Conservation (phyloP, 2,797 vertebrate species). For the Tolypeutes matacus region DNA sequence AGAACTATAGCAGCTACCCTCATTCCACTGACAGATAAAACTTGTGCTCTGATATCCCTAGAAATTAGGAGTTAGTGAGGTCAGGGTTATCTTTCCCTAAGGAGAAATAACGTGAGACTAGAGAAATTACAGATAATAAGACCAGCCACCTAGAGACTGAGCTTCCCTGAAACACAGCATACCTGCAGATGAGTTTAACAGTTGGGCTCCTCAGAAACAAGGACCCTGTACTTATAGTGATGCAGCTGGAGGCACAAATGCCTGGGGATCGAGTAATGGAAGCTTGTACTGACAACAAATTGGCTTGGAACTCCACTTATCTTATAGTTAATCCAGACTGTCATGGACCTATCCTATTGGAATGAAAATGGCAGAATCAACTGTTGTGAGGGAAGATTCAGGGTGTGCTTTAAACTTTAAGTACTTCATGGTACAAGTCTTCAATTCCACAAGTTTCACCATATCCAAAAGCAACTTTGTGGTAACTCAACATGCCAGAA, state of each 20-base stretch:
- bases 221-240: conserved; percentile 76
- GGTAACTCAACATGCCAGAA: conserved; percentile 66
- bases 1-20: conserved; percentile 43
- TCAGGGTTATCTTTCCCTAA: conserved; percentile 66
- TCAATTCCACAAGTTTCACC: conserved; percentile 27
- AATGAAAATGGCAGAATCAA: conserved; percentile 71
- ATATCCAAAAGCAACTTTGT: conserved; percentile 64
- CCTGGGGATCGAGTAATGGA: conserved; percentile 72
- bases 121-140: conserved; percentile 73
- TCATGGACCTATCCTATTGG: conserved; percentile 45
- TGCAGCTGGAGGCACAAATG: conserved; percentile 72
- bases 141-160: conserved; percentile 51
- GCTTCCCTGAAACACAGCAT: background rate
- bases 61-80: conserved; percentile 64
- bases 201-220: conserved; percentile 26
- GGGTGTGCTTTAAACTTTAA: background rate
- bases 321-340: conserved; percentile 74
- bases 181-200: conserved; percentile 86
- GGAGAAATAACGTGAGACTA: conserved; percentile 70
- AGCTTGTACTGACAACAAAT: conserved; percentile 63
- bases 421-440: background rate
- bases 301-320: conserved; percentile 74
- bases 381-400: conserved; percentile 37
- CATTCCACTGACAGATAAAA: conserved; percentile 58
- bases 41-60: conserved; percentile 57